These are phyloP conservation scores for Drosophila tani DNA, from an alignment of 1,140 invertebrate genomes.

Conservation along the genomic window DNA sequence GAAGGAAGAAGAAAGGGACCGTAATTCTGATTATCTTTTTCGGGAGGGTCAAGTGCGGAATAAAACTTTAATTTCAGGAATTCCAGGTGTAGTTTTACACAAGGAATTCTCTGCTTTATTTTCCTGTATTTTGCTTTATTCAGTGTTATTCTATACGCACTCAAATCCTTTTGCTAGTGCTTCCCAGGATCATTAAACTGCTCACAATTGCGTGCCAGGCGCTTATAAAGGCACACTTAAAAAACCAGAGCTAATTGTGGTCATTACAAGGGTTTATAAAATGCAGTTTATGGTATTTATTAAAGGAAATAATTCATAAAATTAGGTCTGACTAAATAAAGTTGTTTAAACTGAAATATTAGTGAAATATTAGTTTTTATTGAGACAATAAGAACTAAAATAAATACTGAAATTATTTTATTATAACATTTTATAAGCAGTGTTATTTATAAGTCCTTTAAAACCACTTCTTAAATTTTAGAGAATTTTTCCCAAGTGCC, in stretches of 20 bases:
- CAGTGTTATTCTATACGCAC: constrained; percentile 17
- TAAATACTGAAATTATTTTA: background rate
- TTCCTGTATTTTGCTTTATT: too few relatives aligned
- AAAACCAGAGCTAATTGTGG: constrained; percentile 8
- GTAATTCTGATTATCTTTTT: constrained; percentile 34
- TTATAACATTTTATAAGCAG: too few relatives aligned
- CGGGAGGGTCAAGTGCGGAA: background rate
- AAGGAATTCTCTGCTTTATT: background rate
- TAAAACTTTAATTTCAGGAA: constrained; percentile 22
- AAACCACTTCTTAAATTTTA: background rate
- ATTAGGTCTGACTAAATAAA: background rate
- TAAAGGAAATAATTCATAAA: background rate
- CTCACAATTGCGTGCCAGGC: constrained; percentile 55
- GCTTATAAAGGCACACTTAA: constrained; percentile 12
- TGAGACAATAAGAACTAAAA: background rate
- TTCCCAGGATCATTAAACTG: constrained; percentile 59
- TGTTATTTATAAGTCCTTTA: too few relatives aligned
- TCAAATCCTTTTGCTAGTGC: constrained; percentile 44
- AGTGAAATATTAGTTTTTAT: background rate
- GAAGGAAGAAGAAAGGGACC: constrained; percentile 14
- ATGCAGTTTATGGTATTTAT: background rate
- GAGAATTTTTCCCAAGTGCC: background rate
- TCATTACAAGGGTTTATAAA: background rate
- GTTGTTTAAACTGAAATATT: background rate
- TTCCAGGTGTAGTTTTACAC: constrained; percentile 21